Conservation (phyloP, 2,113 vertebrate genomes). For the Arvicanthis niloticus region DNA sequence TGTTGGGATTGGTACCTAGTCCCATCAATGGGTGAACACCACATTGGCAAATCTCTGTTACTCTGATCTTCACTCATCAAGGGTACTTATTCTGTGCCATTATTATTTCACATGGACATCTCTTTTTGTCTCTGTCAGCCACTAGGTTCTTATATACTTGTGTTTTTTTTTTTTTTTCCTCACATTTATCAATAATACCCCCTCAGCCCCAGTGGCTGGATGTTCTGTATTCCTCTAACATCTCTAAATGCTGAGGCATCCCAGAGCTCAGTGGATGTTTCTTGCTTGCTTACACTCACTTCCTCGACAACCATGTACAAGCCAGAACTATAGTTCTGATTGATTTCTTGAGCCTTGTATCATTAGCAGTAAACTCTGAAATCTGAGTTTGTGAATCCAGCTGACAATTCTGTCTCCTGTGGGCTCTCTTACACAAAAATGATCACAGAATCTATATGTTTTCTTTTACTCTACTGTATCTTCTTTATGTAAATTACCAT, state of each 20-base stretch:
- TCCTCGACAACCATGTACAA: background rate
- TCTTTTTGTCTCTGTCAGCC: background rate
- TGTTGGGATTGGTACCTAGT: too few relatives aligned
- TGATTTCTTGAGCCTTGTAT: background rate
- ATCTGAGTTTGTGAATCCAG: background rate
- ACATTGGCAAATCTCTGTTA: background rate
- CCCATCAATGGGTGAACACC: background rate
- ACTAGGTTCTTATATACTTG: background rate
- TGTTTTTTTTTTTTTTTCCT: background rate
- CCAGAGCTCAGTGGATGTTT: background rate
- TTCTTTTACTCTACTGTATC: background rate
- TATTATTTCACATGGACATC: background rate
- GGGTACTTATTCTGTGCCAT: background rate
- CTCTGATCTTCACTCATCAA: background rate
- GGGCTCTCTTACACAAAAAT: background rate
- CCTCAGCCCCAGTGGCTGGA: background rate
- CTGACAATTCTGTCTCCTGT: background rate
- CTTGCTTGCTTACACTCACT: background rate
- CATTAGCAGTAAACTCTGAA: background rate
- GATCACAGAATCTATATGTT: background rate
- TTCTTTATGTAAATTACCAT: background rate
- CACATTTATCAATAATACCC: background rate
- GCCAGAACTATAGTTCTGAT: background rate
- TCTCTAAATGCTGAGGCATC: background rate
- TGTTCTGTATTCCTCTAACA: background rate